Conservation (phyloP, 2,113 vertebrate species). For the Monopterus albus region DNA sequence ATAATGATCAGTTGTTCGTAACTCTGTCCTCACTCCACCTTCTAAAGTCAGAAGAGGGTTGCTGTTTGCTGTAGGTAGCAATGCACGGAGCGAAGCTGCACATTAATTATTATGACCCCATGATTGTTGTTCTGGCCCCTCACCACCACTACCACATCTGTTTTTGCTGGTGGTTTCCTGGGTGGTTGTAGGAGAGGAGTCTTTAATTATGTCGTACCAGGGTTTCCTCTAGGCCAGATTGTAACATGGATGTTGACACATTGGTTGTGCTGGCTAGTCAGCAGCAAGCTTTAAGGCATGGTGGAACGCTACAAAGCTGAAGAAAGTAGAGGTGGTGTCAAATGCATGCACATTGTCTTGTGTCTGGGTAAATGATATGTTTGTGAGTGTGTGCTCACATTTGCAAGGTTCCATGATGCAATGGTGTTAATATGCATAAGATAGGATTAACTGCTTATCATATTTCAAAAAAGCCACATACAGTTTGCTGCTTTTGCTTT, state of each 20-base stretch:
- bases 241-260: not conserved
- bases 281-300: not conserved
- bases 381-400: not conserved
- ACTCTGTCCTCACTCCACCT: constrained; percentile 20
- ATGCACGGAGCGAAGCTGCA: too few species aligned
- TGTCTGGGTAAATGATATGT: not conserved
- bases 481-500: too few species aligned
- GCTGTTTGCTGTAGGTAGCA: constrained; percentile 7
- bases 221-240: too few species aligned
- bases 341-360: not conserved
- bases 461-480: too few species aligned
- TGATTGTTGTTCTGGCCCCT: too few species aligned
- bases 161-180: constrained; percentile 44
- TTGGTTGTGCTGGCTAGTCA: not conserved
- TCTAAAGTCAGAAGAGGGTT: constrained; percentile 1
- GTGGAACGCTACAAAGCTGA: not conserved
- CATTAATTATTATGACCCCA: too few species aligned
- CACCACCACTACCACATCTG: too few species aligned
- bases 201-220: too few species aligned
- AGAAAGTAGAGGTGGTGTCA: not conserved
- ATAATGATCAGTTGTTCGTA: constrained; percentile 24
- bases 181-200: too few species aligned
- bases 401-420: not conserved
- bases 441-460: too few species aligned
- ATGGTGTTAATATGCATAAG: not conserved